Evolutionary conservation across 2,888 invertebrate species (phyloP).

Genomic region (Oxytorus armatus): DNA sequence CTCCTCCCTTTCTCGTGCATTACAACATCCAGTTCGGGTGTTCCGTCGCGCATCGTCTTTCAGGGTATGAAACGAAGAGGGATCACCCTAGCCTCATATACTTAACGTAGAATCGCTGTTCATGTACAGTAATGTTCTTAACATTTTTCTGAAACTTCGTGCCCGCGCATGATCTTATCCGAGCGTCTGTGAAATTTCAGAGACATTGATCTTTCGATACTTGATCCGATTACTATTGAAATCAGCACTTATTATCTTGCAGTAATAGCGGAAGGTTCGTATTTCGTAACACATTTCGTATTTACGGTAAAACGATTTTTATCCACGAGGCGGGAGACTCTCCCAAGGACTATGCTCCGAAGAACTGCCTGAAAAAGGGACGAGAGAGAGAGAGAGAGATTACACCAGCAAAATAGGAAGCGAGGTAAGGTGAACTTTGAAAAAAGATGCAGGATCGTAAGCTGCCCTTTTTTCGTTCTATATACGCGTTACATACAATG

Average conservation of each 20-base stretch:
- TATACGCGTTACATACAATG: constrained; percentile 23
- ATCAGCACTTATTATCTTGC: no score
- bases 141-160: no score
- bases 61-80: not conserved
- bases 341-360: constrained; percentile 10
- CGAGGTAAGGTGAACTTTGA: constrained; percentile 25
- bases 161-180: no score
- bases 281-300: constrained; percentile 13
- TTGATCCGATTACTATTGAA: no score
- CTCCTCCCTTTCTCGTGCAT: not conserved
- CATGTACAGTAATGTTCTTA: no score
- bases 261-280: constrained; percentile 14
- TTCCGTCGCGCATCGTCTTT: not conserved
- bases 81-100: not conserved
- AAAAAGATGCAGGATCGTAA: constrained; percentile 39
- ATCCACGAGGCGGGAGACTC: constrained; percentile 6
- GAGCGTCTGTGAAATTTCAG: no score
- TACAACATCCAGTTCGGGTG: not conserved
- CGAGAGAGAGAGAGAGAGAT: constrained; percentile 1
- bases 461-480: constrained; percentile 27
- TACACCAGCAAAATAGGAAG: not conserved
- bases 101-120: no score
- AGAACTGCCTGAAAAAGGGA: constrained; percentile 17
- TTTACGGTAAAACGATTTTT: constrained; percentile 26
- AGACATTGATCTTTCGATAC: no score